Conservation (phyloP, 2,888 invertebrate species). For the Epinotia bilunana region DNA sequence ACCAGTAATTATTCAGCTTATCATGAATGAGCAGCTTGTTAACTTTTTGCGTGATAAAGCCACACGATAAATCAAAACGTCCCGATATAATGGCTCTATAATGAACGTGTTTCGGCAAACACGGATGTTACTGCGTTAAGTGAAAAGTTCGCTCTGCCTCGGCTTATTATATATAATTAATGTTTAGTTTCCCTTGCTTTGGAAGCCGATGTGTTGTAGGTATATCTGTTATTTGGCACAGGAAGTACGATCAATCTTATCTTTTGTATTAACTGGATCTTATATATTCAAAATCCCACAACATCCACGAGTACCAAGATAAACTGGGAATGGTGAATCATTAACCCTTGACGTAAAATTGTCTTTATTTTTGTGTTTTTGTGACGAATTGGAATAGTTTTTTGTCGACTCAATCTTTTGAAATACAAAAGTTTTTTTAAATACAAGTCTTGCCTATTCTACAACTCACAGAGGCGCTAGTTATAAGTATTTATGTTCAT, state of each 20-base stretch:
- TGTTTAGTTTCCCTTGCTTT: conserved; percentile 5
- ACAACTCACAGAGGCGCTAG: too few species aligned
- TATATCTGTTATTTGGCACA: conserved; percentile 15
- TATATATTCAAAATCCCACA: background rate
- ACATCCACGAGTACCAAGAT: background rate
- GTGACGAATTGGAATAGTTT: too few species aligned
- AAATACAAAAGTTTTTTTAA: too few species aligned
- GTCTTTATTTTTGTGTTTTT: too few species aligned
- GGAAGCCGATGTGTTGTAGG: conserved; percentile 16
- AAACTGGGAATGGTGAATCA: background rate
- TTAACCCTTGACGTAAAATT: too few species aligned
- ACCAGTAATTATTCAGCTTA: background rate
- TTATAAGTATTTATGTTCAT: too few species aligned
- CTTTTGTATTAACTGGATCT: background rate
- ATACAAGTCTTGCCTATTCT: too few species aligned
- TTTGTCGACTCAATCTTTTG: too few species aligned
- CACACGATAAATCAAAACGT: conserved; percentile 39
- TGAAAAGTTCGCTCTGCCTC: conserved; percentile 41
- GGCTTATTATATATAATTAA: conserved; percentile 39
- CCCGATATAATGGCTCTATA: conserved; percentile 19
- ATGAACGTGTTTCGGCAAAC: conserved; percentile 42
- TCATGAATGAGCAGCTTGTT: conserved; percentile 21
- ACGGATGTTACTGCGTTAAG: conserved; percentile 44
- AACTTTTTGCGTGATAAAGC: conserved; percentile 20
- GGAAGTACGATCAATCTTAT: background rate